A percentile compares a stretch with the other conserved stretches of the same genome.
Evolutionary conservation across 2,113 vertebrate species (phyloP).

Genomic region (Dicaeum eximium): DNA sequence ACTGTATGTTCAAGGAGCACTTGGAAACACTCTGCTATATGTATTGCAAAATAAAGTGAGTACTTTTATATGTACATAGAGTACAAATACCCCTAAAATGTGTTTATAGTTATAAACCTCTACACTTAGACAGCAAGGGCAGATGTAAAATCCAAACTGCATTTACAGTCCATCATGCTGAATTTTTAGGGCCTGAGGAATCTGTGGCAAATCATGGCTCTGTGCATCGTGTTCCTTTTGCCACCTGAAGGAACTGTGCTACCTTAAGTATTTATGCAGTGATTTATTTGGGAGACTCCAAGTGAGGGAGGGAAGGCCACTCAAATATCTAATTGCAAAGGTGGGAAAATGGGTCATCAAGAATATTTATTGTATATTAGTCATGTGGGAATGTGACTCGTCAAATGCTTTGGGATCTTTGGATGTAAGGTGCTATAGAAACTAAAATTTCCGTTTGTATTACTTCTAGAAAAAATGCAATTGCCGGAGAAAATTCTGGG

Average conservation of each 20-base stretch:
- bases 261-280: background rate
- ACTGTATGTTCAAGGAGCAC: slow-evolving; percentile 59
- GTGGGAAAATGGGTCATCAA: background rate
- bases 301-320: background rate
- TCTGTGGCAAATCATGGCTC: background rate
- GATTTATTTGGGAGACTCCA: slow-evolving; percentile 36
- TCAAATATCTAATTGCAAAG: slow-evolving; percentile 10
- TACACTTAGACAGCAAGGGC: background rate
- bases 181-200: background rate
- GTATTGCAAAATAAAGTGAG: slow-evolving; percentile 53
- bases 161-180: background rate
- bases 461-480: background rate
- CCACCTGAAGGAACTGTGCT: slow-evolving; percentile 11
- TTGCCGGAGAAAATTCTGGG: background rate
- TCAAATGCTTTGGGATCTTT: background rate
- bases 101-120: slow-evolving; percentile 10
- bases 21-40: slow-evolving; percentile 63
- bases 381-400: background rate
- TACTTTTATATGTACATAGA: slow-evolving; percentile 30
- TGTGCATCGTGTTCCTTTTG: background rate
- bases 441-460: background rate
- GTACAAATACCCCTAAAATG: slow-evolving; percentile 8
- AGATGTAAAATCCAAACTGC: slow-evolving; percentile 1
- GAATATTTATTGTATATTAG: background rate
- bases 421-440: background rate